Evolutionary conservation across 2,888 invertebrate genomes (phyloP).

Genomic region (Gastrophysa polygoni): DNA sequence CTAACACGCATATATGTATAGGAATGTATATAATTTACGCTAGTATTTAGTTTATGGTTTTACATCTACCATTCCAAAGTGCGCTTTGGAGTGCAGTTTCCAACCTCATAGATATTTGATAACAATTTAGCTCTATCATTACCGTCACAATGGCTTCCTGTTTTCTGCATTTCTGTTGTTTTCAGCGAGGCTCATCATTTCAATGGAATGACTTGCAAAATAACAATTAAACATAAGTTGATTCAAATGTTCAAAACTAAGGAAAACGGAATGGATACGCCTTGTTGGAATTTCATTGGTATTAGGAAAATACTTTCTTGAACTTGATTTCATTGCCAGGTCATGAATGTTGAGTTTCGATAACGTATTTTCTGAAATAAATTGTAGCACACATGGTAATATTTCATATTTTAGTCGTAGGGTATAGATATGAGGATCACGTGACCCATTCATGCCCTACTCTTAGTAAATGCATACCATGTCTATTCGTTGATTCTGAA

Average conservation of each 20-base stretch:
- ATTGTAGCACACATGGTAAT: not conserved
- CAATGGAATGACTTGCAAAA: not conserved
- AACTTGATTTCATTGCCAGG: not conserved
- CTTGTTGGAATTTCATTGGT: not conserved
- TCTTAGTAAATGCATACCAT: not conserved
- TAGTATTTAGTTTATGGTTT: too few species aligned
- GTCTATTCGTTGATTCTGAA: not conserved
- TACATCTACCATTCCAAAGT: too few species aligned
- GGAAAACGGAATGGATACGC: not conserved
- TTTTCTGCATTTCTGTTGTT: not conserved
- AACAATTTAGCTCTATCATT: too few species aligned
- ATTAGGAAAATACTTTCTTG: not conserved
- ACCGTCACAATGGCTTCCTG: not conserved
- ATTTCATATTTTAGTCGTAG: not conserved
- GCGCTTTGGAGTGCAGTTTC: too few species aligned
- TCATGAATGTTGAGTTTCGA: not conserved
- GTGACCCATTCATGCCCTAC: not conserved
- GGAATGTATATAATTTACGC: too few species aligned
- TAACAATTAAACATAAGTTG: not conserved
- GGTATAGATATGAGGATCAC: not conserved
- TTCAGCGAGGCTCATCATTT: not conserved
- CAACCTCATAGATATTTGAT: too few species aligned
- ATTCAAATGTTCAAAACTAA: not conserved
- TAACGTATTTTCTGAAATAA: not conserved
- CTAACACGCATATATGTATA: too few species aligned